Evolutionary conservation across 2,113 vertebrate genomes (phyloP), one percentile per base, ranked within the genome.

Genomic region (Casuarius casuarius): DNA sequence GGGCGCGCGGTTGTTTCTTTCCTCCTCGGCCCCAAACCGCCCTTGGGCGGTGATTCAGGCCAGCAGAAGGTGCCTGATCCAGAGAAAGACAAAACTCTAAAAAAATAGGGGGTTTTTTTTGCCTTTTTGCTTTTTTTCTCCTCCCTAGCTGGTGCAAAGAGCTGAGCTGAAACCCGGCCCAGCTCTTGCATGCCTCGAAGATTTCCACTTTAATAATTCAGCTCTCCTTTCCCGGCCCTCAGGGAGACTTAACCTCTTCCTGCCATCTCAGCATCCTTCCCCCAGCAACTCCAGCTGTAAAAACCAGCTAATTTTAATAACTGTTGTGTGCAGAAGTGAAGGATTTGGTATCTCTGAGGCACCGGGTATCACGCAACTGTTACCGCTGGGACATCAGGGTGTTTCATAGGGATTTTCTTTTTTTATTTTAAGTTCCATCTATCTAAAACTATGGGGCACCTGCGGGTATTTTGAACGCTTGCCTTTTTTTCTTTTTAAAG

Each of bases 171-270:
- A 81, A 95, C 93, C 89, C 4, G 35, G 92, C 6, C 31, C 66
- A 61, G 84, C 77, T 79, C 49, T 61, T 25, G 73, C 0, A 29
- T 66, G 81, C 86, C 80, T 91, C 81, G 93, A 68, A 74, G 25
- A 23, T 96, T 91, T 97, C 96, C 96, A 97, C 74, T 76, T 97
- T 38, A 97, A 97, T 94, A 96, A 90, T 93, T 94, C 26, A 94
- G 71, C 18, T n/a, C 84, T 75, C 70, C 49, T 48, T 33, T 83
- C 52, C 42, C 74, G 56, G 19, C 77, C 52, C 74, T 54, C 0
- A 2, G 20, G 16, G 48, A 78, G 62, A 26, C 21, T 59, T 59
- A 17, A 54, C 89, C 85, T 90, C 65, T 5, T 33, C 4, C 40
- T 48, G 85, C 61, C 75, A 7, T 35, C 23, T 11, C 63, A 25